Base-by-base conservation (phyloP, 2,113 vertebrate species). In the Spea multiplicata region DNA sequence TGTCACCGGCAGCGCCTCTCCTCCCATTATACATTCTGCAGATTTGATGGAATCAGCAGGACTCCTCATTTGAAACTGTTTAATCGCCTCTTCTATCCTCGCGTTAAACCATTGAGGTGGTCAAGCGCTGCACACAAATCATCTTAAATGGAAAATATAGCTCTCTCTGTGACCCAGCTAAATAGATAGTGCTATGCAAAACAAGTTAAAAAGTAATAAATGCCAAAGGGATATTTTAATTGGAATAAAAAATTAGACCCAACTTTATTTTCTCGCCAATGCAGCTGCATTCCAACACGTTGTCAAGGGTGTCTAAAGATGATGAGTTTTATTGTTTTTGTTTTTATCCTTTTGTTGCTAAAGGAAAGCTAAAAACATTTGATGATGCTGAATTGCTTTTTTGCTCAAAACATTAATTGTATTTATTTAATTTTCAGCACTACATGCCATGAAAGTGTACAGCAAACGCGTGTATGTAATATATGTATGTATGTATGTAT, bases 11-110 rank as follows among this genome's bases (percentile, higher is more conserved):
- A 94, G 92, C 92, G 88, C 91, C 91, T 91, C 91, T 93, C 93
- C 94, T 97, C 95, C 95, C 93, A 97, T 98, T 97, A 98, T 91
- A 89, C 93, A 98, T 98, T 97, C 95, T 94, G 94, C 92, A 95
- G 94, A 97, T 94, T 96, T 97, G 95, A 96, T 96, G 95, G 97
- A 93, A 97, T 95, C 96, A 96, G 95, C 93, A 89, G 95, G 94
- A 93, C 93, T 92, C 90, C 92, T 95, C 94, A 94, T 96, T 96
- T 93, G 92, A 93, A 93, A 93, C 94, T 91, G 92, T 95, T 95
- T 96, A 96, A 94, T 96, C 94, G 92, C 93, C 88, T 91, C 91
- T 89, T 93, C 91, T 94, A 80, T 92, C 89, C 92, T 86, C 89
- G 85, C 89, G 86, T 89, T 93, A 87, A 95, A 94, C 95, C 95